Evolutionary conservation across 2,888 invertebrate genomes (phyloP), one percentile per base, ranked within the genome.

Genomic region (Cinara cedri): DNA sequence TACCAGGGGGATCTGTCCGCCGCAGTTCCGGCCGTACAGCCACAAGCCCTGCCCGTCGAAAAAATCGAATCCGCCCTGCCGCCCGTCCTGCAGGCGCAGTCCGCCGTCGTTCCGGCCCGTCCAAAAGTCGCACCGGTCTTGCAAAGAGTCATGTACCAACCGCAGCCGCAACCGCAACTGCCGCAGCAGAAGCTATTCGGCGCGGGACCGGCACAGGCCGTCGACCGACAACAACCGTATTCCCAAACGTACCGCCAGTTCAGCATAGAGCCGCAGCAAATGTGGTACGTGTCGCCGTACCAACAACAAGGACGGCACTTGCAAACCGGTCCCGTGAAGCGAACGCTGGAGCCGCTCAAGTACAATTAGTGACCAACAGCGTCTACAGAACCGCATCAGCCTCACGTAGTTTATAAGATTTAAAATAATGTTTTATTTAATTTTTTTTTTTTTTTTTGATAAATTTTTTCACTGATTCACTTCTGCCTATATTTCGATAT

Each of bases 251-350:
- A 44, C 10, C 46, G 75, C 9, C 70, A 68, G 13, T 55, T 78
- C 49, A 62, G 11, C 42, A 13, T 70, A 1, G 78, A 78, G 3
- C 78, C 78, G 1, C 78, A 78, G 1, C 60, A 49, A 14, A 34
- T 78, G 60, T 70, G 57, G 78, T 68, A 68, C 60, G 9, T 78
- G 24, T 46, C 34, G 34, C 76, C 78, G 21, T 24, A 75, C 2
- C 34, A 24, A 11, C 78, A n/a, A 4, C 76, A 66, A 65, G 57
- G 60, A 4, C 78, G 57, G 9, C 70, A 60, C 49, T 78, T 78
- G 3, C 78, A 57, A 24, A 46, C 49, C 44, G 60, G 70, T 13
- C 21, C n/a, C 1, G 24, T 42, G 16, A 51, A 46, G n/a, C 57
- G 68, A 8, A 42, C 68, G 16, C 4, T 70, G 6, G 68, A 51